Percentiles rank a stretch among this genome's conserved stretches.
Evolutionary conservation across 2,797 vertebrate genomes (phyloP).

Genomic region (Chelon auratus): DNA sequence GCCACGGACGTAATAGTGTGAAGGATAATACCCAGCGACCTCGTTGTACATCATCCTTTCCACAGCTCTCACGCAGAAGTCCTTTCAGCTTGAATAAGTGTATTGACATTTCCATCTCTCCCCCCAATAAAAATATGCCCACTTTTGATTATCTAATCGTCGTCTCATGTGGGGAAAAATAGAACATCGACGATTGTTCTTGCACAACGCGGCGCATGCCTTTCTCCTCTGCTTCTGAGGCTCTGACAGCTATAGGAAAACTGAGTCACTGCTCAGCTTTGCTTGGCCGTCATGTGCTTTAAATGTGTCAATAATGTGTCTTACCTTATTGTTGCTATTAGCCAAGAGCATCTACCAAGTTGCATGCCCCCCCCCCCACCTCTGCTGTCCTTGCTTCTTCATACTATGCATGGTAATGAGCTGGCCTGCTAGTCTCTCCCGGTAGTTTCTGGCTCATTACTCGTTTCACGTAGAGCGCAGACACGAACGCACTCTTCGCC

Average conservation of each 20-base stretch:
- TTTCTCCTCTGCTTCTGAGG: slow-evolving; percentile 20
- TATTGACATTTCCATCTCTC: slow-evolving; percentile 56
- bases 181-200: slow-evolving; percentile 48
- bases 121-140: slow-evolving; percentile 40
- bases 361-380: slow-evolving; percentile 32
- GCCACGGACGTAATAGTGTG: slow-evolving; percentile 5
- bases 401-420: slow-evolving; percentile 70
- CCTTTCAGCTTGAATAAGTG: slow-evolving; percentile 40
- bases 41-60: not conserved
- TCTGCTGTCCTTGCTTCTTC: slow-evolving; percentile 54
- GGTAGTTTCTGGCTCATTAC: slow-evolving; percentile 63
- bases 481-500: slow-evolving; percentile 45
- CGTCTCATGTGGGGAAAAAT: slow-evolving; percentile 52
- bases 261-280: slow-evolving; percentile 9
- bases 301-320: slow-evolving; percentile 15
- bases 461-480: slow-evolving; percentile 49
- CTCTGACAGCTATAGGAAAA: slow-evolving; percentile 43
- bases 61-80: slow-evolving; percentile 12
- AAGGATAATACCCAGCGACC: slow-evolving; percentile 28
- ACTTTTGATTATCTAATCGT: slow-evolving; percentile 64
- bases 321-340: slow-evolving; percentile 38
- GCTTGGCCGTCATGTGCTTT: slow-evolving; percentile 11
- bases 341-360: slow-evolving; percentile 48
- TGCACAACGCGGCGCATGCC: slow-evolving; percentile 6
- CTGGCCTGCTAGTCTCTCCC: slow-evolving; percentile 39